A percentile compares a stretch with the other conserved stretches of the same genome.
phyloP scores from a whole-genome alignment of 2,888 invertebrate species.

The Folsomia manolachei region DNA sequence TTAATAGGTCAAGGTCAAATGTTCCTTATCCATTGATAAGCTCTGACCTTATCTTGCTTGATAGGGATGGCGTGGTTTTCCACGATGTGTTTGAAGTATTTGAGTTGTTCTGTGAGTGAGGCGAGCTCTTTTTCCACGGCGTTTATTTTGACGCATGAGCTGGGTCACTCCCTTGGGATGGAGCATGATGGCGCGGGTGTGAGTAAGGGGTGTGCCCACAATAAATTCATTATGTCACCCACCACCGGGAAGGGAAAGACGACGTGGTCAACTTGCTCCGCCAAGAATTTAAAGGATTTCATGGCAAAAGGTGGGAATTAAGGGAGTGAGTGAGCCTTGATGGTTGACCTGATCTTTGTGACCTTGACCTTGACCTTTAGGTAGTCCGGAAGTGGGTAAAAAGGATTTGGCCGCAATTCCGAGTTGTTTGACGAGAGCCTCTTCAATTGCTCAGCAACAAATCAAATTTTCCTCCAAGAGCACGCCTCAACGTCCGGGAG shows the following conservation, averaged over 20 bases:
- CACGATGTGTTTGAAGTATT: conserved; percentile 36
- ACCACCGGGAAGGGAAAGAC: conserved; percentile 54
- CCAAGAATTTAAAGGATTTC: conserved; percentile 52
- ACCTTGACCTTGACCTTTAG: background rate
- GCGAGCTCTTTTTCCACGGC: conserved; percentile 27
- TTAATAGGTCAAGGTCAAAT: too few species aligned
- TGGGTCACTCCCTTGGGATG: conserved; percentile 52
- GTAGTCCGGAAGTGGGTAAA: conserved; percentile 5
- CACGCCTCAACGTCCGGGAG: background rate
- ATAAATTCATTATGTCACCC: conserved; percentile 52
- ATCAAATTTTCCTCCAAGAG: background rate
- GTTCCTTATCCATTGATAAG: too few species aligned
- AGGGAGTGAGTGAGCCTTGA: too few species aligned
- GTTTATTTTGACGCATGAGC: conserved; percentile 23
- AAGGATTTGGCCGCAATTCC: background rate
- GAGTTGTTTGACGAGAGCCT: conserved; percentile 1
- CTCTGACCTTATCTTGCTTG: too few species aligned
- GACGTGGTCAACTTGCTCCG: conserved; percentile 54
- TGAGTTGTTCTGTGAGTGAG: conserved; percentile 39
- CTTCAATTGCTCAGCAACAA: background rate
- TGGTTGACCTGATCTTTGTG: too few species aligned
- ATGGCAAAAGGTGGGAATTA: conserved; percentile 40
- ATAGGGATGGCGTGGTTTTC: conserved; percentile 35
- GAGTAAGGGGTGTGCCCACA: conserved; percentile 52
- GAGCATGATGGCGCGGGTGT: conserved; percentile 53